These are phyloP conservation scores for Oceanodroma tethys DNA, from an alignment of 2,113 vertebrate genomes.

Conservation along the genomic window DNA sequence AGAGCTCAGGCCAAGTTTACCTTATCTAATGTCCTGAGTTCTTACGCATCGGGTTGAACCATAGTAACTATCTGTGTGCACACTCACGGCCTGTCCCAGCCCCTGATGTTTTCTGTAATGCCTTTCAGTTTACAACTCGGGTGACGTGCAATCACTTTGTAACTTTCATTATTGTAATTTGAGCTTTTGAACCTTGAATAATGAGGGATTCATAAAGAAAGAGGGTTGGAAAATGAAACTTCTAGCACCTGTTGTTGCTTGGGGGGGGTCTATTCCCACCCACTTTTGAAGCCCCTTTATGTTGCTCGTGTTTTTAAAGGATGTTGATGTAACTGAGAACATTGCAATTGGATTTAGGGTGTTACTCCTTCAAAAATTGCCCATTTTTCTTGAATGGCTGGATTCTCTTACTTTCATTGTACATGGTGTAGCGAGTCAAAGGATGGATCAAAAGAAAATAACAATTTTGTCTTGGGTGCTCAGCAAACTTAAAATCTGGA, in stretches of 20 bases:
- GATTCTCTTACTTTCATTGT: neutral
- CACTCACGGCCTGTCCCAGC: neutral
- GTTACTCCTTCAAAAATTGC: neutral
- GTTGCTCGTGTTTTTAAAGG: neutral
- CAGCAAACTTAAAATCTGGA: neutral
- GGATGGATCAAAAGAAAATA: neutral
- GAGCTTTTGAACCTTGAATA: neutral
- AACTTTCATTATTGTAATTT: neutral
- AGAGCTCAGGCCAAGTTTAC: neutral
- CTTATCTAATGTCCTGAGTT: neutral
- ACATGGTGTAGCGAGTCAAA: neutral
- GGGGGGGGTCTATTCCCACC: neutral
- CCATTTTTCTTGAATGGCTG: neutral
- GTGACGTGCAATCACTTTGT: neutral
- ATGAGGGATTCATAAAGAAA: neutral
- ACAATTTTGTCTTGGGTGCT: neutral
- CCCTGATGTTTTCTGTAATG: neutral
- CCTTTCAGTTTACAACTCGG: neutral
- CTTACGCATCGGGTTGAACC: neutral
- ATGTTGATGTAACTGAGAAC: neutral
- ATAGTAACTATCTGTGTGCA: neutral
- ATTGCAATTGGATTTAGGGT: neutral
- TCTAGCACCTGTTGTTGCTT: neutral
- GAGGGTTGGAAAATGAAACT: neutral
- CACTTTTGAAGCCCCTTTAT: neutral